Percentiles rank a stretch among this genome's conserved stretches.
These are phyloP conservation scores for Aramus guarauna DNA, from an alignment of 2,113 vertebrate species.

Conservation along the genomic window DNA sequence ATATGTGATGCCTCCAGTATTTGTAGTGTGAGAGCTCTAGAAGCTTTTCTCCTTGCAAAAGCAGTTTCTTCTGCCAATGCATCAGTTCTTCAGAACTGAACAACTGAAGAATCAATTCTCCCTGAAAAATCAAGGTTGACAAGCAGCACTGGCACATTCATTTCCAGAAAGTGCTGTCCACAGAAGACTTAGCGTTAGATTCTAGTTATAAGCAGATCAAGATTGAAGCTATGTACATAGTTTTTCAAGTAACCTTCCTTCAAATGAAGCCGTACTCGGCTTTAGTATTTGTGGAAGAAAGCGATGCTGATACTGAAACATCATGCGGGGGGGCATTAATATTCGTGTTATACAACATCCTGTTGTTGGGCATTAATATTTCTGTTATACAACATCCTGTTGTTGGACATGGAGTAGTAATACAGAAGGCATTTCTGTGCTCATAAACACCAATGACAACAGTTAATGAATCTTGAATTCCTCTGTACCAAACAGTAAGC, in stretches of 20 bases:
- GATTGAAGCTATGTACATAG: background rate
- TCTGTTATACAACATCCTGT: background rate
- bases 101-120: background rate
- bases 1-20: background rate
- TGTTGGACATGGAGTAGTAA: background rate
- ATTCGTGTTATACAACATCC: background rate
- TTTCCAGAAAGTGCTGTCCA: background rate
- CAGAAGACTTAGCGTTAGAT: background rate
- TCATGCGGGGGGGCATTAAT: background rate
- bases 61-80: background rate
- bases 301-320: background rate
- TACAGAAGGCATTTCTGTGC: background rate
- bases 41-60: background rate
- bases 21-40: background rate
- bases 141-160: background rate
- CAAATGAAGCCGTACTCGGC: fast-evolving
- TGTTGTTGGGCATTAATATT: background rate
- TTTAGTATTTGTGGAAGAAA: background rate
- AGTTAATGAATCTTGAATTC: background rate
- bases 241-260: background rate
- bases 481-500: background rate
- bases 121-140: background rate
- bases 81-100: background rate
- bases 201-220: background rate
- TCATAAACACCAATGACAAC: background rate